phyloP scores from a whole-genome alignment of 2,113 vertebrate genomes.

The Laticauda laticaudata region DNA sequence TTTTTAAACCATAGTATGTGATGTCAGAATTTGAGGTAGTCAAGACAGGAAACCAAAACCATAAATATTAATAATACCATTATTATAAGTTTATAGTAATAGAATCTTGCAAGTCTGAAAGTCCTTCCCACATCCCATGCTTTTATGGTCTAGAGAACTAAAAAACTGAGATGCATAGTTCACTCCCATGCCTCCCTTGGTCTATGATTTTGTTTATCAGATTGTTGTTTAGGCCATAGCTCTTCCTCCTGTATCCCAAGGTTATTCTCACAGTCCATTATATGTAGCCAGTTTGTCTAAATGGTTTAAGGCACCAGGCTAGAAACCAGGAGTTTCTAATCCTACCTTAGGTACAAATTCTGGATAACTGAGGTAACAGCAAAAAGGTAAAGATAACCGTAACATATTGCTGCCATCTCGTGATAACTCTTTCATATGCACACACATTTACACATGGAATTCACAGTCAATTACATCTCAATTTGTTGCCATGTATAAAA shows the following conservation, averaged over 20 bases:
- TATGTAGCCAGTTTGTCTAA: neutral
- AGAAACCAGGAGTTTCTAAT: neutral
- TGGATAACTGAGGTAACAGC: neutral
- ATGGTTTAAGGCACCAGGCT: neutral
- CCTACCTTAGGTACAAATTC: neutral
- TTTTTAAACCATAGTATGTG: neutral
- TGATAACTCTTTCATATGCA: neutral
- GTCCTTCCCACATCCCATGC: neutral
- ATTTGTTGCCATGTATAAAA: neutral
- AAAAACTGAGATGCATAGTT: neutral
- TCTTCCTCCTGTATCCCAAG: neutral
- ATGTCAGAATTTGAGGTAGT: neutral
- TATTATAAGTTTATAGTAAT: neutral
- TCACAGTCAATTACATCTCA: neutral
- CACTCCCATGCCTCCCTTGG: neutral
- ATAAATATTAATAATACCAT: neutral
- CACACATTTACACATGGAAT: neutral
- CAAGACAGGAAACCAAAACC: neutral
- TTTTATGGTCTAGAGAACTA: neutral
- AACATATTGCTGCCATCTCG: neutral
- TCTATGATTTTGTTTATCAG: neutral
- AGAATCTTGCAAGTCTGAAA: neutral
- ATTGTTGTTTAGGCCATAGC: neutral
- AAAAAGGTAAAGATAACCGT: neutral
- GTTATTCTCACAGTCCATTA: neutral